Conservation (phyloP, 2,888 invertebrate species). For the Lypha dubia region DNA sequence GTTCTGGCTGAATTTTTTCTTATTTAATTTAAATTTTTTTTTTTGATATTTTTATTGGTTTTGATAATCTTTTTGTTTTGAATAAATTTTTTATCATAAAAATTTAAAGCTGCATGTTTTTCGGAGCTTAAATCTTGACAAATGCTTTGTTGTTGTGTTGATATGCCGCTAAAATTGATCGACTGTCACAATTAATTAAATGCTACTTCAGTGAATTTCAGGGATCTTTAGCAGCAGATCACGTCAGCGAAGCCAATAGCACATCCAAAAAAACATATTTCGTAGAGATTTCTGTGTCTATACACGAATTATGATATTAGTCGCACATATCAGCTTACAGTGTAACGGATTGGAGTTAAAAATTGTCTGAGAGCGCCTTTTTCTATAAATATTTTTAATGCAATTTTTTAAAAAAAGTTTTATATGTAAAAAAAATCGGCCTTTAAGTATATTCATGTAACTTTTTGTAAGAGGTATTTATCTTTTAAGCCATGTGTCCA, state of each 20-base stretch:
- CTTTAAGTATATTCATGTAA: too few relatives aligned
- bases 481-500: too few relatives aligned
- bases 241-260: conserved; percentile 67
- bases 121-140: conserved; percentile 67
- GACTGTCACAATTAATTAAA: conserved; percentile 72
- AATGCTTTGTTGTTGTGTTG: conserved; percentile 70
- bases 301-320: conserved; percentile 2
- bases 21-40: not conserved
- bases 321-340: conserved; percentile 10
- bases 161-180: conserved; percentile 73
- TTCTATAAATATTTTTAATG: not conserved
- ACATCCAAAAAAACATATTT: conserved; percentile 5
- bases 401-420: too few relatives aligned
- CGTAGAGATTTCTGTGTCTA: not conserved
- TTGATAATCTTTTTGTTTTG: conserved; percentile 15
- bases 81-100: conserved; percentile 42
- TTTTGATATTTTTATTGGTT: conserved; percentile 9
- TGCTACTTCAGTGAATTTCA: conserved; percentile 72
- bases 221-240: conserved; percentile 72
- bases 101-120: conserved; percentile 66
- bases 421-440: too few relatives aligned
- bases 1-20: not conserved
- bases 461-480: too few relatives aligned
- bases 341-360: conserved; percentile 13
- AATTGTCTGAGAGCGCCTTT: not conserved